Evolutionary conservation across 2,113 vertebrate genomes (phyloP).

Genomic region (Pyxicephalus adspersus): DNA sequence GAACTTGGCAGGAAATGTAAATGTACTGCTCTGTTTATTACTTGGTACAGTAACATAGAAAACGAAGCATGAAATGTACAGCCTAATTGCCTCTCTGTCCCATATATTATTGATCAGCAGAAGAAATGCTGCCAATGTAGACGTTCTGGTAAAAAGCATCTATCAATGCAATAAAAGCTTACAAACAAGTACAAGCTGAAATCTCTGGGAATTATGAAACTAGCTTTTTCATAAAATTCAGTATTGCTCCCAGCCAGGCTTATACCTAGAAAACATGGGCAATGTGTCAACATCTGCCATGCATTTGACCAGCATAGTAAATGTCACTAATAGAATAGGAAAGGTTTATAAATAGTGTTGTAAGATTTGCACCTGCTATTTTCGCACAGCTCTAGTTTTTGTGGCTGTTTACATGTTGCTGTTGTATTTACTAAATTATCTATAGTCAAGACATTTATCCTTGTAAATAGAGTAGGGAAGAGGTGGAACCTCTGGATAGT

Average conservation of each 20-base stretch:
- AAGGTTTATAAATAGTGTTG: no score
- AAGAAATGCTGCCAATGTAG: conserved; percentile 49
- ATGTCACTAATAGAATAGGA: not conserved
- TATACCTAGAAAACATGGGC: not conserved
- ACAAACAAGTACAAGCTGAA: not conserved
- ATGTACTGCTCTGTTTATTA: not conserved
- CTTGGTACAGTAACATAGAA: conserved; percentile 12
- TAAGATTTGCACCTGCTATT: no score
- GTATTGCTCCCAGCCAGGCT: not conserved
- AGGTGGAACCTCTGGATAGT: no score
- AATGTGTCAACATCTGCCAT: conserved; percentile 4
- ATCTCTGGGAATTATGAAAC: not conserved
- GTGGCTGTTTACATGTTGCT: no score
- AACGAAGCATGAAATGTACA: not conserved
- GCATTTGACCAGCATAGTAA: not conserved
- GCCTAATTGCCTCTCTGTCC: conserved; percentile 45
- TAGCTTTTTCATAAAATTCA: conserved; percentile 16
- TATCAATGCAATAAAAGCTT: conserved; percentile 31
- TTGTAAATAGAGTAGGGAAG: no score
- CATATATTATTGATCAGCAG: conserved; percentile 52
- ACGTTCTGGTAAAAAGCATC: conserved; percentile 48
- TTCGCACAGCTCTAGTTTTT: no score
- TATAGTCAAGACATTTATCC: no score
- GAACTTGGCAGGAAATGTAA: not conserved
- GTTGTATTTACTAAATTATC: no score